A percentile compares a stretch with the other conserved stretches of the same genome.
These are phyloP conservation scores for Cirrhinus molitorella DNA, from an alignment of 2,797 vertebrate species.

Conservation along the genomic window DNA sequence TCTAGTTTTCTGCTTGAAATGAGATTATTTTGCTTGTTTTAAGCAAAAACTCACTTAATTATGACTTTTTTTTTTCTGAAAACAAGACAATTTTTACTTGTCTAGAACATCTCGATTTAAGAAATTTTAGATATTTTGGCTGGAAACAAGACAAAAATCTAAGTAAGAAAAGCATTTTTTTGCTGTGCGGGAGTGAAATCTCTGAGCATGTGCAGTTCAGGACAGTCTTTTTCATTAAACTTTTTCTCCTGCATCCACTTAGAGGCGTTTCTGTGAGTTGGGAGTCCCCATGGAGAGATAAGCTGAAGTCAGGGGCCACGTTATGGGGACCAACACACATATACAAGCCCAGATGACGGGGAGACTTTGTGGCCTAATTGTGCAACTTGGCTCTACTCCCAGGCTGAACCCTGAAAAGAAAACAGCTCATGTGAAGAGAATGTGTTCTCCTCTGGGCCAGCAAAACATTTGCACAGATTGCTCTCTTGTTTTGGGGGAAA, in stretches of 20 bases:
- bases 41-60: too few species aligned
- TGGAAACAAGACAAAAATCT: too few species aligned
- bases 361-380: slow-evolving; percentile 58
- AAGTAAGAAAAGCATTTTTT: too few species aligned
- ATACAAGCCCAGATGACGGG: slow-evolving; percentile 61
- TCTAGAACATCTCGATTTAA: too few species aligned
- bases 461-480: slow-evolving; percentile 50
- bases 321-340: slow-evolving; percentile 20
- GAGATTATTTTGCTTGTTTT: too few species aligned
- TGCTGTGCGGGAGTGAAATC: too few species aligned
- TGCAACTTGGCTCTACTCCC: slow-evolving; percentile 62
- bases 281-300: slow-evolving; percentile 18
- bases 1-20: too few species aligned
- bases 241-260: background rate
- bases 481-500: slow-evolving; percentile 25
- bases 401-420: slow-evolving; percentile 53
- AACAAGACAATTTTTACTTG: too few species aligned
- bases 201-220: background rate
- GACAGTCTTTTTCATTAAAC: slow-evolving; percentile 19
- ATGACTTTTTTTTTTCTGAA: too few species aligned
- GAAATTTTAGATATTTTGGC: too few species aligned
- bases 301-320: slow-evolving; percentile 28
- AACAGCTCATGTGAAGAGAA: slow-evolving; percentile 60
- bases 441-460: slow-evolving; percentile 48
- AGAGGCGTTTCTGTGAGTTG: slow-evolving; percentile 26